Evolutionary conservation across 1,140 invertebrate species (phyloP), one percentile per base, ranked within the genome.

Genomic region (Euura saliciscinereae): DNA sequence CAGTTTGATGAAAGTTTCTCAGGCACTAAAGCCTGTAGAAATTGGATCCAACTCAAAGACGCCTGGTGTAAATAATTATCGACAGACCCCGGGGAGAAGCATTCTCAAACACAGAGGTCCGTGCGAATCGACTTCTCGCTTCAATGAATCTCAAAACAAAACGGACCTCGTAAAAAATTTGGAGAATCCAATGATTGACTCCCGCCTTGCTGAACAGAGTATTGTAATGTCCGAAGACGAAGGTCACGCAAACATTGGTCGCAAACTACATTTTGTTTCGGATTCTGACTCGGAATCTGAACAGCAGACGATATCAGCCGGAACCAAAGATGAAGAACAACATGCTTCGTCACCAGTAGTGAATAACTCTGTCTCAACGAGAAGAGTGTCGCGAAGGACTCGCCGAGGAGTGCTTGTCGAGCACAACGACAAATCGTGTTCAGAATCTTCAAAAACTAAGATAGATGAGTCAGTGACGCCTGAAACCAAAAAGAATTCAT

Each of bases 41-140:
- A 69, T 87, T 8, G 71, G 80, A n/a, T 46, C 85, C n/a, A 82
- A 87, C 44, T 68, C 75, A 13, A 81, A 81, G 0, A 82, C 84
- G 51, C 71, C 75, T 0, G 86, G 85, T 45, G 70, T 85, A 3
- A 87, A 86, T 70, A 28, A 28, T 28, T 87, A 82, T 0, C 76
- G 76, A 45, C 85, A 85, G 59, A 86, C 82, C 7, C 85, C 85
- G 2, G 79, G 76, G 0, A 85, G 79, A 59, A 75, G 85, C 44
- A 87, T 88, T 74, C 68, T 88, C n/a, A 87, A 88, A 51, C 77
- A 73, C 68, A 45, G 45, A 45, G 80, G 77, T 13, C 73, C 45
- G 13, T 42, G 2, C 44, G 75, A 71, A 0, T 64, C 5, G 43
- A 70, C 71, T 3, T 45, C 68, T 10, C 70, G 78, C 6, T 2